phyloP scores from a whole-genome alignment of 2,797 vertebrate genomes.

The Macropodus opercularis region DNA sequence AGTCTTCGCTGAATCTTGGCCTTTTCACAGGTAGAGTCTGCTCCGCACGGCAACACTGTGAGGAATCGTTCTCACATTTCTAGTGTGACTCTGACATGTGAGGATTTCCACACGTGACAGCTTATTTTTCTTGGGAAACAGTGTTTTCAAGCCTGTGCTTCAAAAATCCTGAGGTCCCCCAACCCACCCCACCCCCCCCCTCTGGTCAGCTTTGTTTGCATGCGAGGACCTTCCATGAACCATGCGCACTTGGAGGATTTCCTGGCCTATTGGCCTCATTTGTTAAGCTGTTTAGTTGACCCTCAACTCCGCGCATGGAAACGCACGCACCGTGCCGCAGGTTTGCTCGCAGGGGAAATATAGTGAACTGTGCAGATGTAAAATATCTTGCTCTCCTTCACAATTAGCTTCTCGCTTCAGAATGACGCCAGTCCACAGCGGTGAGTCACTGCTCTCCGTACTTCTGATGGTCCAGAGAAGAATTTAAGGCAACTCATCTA shows the following conservation, averaged over 20 bases:
- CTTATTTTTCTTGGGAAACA: slow-evolving; percentile 43
- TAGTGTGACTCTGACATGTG: slow-evolving; percentile 23
- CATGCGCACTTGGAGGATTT: slow-evolving; percentile 63
- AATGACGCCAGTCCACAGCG: slow-evolving; percentile 2
- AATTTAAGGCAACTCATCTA: slow-evolving; percentile 17
- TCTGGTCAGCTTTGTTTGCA: slow-evolving; percentile 37
- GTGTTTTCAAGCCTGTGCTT: slow-evolving; percentile 28
- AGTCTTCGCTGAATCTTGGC: neutral
- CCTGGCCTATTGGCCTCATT: slow-evolving; percentile 59
- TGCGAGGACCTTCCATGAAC: slow-evolving; percentile 29
- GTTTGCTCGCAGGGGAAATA: slow-evolving; percentile 10
- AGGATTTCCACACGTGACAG: slow-evolving; percentile 27
- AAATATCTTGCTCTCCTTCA: slow-evolving; percentile 3
- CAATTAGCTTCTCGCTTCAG: neutral
- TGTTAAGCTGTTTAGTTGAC: slow-evolving; percentile 59
- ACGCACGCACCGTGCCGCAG: slow-evolving; percentile 3
- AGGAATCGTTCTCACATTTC: slow-evolving; percentile 9
- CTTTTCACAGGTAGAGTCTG: neutral
- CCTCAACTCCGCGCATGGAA: slow-evolving; percentile 26
- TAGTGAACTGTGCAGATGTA: neutral
- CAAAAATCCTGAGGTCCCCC: slow-evolving; percentile 5
- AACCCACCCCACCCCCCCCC: neutral
- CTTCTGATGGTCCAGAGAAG: slow-evolving; percentile 53
- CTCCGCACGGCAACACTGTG: neutral
- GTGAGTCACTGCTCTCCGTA: slow-evolving; percentile 9